Evolutionary conservation across 2,113 vertebrate species (phyloP).

Genomic region (Zosterops hypoxanthus): DNA sequence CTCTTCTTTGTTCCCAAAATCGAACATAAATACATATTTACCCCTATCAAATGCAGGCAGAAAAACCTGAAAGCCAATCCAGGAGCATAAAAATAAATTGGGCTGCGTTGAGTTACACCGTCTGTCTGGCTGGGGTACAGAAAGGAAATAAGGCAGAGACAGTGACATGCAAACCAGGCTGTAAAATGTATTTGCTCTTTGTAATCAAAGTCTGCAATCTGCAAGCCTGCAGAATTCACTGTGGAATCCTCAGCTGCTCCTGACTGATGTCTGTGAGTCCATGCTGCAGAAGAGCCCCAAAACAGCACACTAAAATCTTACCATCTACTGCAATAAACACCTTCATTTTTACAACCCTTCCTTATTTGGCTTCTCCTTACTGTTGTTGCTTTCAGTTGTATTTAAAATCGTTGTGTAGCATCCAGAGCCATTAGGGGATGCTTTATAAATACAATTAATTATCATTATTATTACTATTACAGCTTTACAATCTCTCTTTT

Average conservation of each 20-base stretch:
- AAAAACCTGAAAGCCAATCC: not conserved
- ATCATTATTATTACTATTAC: conserved; percentile 50
- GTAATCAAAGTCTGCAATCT: not conserved
- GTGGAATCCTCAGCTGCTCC: not conserved
- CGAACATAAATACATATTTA: not conserved
- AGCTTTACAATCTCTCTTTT: conserved; percentile 47
- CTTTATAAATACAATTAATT: conserved; percentile 65
- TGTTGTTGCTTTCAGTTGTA: not conserved
- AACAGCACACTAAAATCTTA: not conserved
- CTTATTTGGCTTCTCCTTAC: not conserved
- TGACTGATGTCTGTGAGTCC: rapidly evolving
- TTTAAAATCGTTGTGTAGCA: not conserved
- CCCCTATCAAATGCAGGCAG: not conserved
- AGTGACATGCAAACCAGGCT: not conserved
- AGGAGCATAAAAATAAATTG: not conserved
- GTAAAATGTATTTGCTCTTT: not conserved
- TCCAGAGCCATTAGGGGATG: conserved; percentile 6
- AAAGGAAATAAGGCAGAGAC: conserved; percentile 1
- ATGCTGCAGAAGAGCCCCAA: rapidly evolving
- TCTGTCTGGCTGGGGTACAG: not conserved
- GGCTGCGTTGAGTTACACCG: not conserved
- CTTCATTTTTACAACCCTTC: not conserved
- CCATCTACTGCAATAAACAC: not conserved
- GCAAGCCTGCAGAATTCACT: not conserved
- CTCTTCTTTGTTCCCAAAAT: not conserved